A percentile compares a stretch with the other conserved stretches of the same genome.
These are phyloP conservation scores for Drosophila carrolli DNA, from an alignment of 1,140 invertebrate genomes.

Conservation along the genomic window DNA sequence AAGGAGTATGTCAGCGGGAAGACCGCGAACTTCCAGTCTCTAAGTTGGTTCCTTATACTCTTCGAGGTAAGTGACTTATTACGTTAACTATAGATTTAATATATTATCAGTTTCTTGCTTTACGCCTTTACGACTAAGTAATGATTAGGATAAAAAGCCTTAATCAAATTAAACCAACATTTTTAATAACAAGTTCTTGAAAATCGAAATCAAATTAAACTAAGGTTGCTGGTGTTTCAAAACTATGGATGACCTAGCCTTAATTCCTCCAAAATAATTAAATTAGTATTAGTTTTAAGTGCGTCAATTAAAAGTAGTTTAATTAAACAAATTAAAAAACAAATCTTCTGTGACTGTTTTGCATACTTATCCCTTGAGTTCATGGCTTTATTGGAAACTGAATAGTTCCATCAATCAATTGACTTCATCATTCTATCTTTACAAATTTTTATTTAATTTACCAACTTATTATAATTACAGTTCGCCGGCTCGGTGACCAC, in stretches of 20 bases:
- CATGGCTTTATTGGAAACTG: background rate
- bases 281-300: too few species aligned
- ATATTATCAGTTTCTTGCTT: too few species aligned
- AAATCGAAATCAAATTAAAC: too few species aligned
- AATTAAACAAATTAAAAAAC: too few species aligned
- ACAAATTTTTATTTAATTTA: background rate
- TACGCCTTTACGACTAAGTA: too few species aligned
- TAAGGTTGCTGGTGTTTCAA: background rate
- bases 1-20: slow-evolving; percentile 64
- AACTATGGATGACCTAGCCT: too few species aligned
- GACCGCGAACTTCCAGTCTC: slow-evolving; percentile 63
- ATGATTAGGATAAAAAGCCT: too few species aligned
- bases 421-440: background rate
- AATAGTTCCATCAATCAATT: background rate
- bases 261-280: too few species aligned
- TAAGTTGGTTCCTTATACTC: slow-evolving; percentile 72
- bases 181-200: too few species aligned
- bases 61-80: slow-evolving; percentile 54
- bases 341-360: background rate
- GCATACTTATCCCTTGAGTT: slow-evolving; percentile 2
- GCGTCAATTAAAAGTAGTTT: too few species aligned
- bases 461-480: slow-evolving; percentile 38
- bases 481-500: slow-evolving; percentile 71
- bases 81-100: background rate
- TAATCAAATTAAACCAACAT: too few species aligned